These are phyloP conservation scores for Nycticorax nycticorax DNA, from an alignment of 2,113 vertebrate species.

Conservation along the genomic window DNA sequence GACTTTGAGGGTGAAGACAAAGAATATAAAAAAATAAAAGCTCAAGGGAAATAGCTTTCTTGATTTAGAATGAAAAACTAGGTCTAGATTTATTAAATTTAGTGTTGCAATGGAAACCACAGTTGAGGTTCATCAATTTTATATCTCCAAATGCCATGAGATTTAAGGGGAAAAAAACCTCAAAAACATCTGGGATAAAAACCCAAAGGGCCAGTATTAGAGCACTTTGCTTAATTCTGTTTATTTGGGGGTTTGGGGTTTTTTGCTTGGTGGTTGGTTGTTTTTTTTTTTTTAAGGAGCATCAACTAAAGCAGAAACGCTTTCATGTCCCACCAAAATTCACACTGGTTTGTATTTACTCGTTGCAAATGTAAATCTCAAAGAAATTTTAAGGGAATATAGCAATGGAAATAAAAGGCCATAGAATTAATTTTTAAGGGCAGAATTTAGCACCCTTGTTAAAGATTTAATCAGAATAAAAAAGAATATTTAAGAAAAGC, in stretches of 20 bases:
- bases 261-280: too few relatives aligned
- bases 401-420: background rate
- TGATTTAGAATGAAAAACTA: conserved; percentile 7
- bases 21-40: background rate
- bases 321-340: background rate
- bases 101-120: background rate
- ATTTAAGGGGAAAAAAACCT: background rate
- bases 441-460: background rate
- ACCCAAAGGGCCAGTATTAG: background rate
- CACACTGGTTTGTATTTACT: background rate
- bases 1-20: background rate
- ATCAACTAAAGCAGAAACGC: background rate
- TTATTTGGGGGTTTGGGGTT: background rate
- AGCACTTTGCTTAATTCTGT: background rate
- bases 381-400: background rate
- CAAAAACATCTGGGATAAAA: background rate
- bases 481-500: background rate
- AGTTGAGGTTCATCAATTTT: background rate
- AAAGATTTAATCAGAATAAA: background rate
- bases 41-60: background rate
- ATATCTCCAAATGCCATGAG: background rate
- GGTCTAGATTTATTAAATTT: background rate
- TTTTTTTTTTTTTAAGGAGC: background rate
- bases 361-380: background rate
- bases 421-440: background rate